Percentiles rank a stretch among this genome's conserved stretches.
These are phyloP conservation scores for Lepidocolaptes lacrymiger DNA, from an alignment of 2,797 vertebrate genomes.

Conservation along the genomic window DNA sequence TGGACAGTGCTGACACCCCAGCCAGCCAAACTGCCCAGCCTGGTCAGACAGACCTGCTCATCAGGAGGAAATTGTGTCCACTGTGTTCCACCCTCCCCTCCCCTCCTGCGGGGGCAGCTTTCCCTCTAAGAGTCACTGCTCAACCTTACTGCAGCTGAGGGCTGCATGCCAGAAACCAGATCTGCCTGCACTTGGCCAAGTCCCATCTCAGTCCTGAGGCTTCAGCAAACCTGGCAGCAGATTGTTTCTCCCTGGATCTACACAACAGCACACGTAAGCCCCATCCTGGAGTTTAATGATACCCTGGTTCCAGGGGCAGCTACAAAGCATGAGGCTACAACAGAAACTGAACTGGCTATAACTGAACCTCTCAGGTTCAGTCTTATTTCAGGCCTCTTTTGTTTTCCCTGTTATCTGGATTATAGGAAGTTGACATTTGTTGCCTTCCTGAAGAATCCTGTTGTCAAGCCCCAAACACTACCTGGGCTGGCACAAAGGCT, in stretches of 20 bases:
- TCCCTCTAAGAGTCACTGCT: neutral
- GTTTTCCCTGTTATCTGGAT: neutral
- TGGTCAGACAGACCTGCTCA: neutral
- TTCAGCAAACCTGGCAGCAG: neutral
- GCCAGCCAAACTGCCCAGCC: neutral
- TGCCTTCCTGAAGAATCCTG: neutral
- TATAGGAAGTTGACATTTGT: neutral
- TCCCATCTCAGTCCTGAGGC: neutral
- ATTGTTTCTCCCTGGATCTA: neutral
- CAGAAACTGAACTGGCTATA: neutral
- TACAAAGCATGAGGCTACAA: neutral
- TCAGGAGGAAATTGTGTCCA: neutral
- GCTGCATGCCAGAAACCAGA: neutral
- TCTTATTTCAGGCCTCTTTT: neutral
- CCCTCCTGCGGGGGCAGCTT: neutral
- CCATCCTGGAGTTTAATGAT: neutral
- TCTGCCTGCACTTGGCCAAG: neutral
- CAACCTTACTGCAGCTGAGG: neutral
- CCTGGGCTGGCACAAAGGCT: neutral
- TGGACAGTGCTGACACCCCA: neutral
- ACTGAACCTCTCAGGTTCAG: neutral
- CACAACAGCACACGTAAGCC: neutral
- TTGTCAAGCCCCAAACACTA: neutral
- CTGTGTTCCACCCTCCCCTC: neutral
- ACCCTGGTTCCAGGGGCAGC: neutral